phyloP scores from a whole-genome alignment of 2,797 vertebrate species.

The Meda fulgida region DNA sequence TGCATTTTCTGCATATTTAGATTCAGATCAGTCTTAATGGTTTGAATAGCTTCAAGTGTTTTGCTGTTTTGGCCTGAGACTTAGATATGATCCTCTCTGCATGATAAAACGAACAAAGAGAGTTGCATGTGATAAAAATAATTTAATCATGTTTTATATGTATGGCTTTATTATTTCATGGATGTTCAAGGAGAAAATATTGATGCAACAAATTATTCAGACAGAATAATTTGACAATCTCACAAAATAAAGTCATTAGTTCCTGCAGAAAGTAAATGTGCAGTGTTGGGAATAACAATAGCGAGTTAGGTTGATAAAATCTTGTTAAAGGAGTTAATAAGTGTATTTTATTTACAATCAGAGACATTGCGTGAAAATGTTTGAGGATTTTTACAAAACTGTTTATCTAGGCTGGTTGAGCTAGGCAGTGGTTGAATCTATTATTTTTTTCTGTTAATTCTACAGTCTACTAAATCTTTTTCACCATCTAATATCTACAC shows the following conservation, averaged over 20 bases:
- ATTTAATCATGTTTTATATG: neutral
- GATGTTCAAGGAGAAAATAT: neutral
- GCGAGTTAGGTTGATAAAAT: neutral
- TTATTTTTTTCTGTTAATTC: no score
- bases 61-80: slow-evolving; percentile 10
- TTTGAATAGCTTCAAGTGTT: neutral
- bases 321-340: neutral
- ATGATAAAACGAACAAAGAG: neutral
- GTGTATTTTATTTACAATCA: neutral
- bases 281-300: neutral
- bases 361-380: neutral
- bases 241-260: neutral
- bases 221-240: neutral
- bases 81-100: neutral
- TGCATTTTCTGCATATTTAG: slow-evolving; percentile 26
- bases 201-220: neutral
- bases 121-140: neutral
- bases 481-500: neutral
- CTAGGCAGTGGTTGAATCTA: neutral
- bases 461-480: neutral
- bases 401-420: neutral
- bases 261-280: neutral
- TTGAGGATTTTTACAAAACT: neutral
- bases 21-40: slow-evolving; percentile 15
- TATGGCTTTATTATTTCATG: neutral